These are phyloP conservation scores for Adela reaumurella DNA, from an alignment of 2,888 invertebrate genomes.

Conservation along the genomic window DNA sequence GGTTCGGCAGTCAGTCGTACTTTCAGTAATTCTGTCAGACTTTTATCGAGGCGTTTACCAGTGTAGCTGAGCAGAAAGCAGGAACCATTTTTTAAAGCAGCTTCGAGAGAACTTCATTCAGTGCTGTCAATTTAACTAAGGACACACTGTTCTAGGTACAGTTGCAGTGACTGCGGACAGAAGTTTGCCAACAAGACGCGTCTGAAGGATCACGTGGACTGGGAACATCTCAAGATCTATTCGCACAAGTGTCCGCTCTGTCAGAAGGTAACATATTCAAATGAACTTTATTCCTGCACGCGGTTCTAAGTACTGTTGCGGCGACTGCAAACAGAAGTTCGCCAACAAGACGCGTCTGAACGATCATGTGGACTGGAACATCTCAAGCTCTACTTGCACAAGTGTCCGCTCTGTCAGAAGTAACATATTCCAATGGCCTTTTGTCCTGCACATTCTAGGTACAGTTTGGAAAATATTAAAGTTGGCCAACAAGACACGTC, in stretches of 20 bases:
- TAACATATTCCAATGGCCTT: slow-evolving; percentile 13
- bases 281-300: too few species aligned
- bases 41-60: too few species aligned
- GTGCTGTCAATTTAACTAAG: too few species aligned
- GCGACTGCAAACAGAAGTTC: slow-evolving; percentile 35
- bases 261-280: slow-evolving; percentile 25
- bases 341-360: slow-evolving; percentile 29
- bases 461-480: slow-evolving; percentile 33
- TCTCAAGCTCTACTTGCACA: slow-evolving; percentile 30
- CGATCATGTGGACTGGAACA: slow-evolving; percentile 43
- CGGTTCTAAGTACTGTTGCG: slow-evolving; percentile 29
- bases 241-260: slow-evolving; percentile 28
- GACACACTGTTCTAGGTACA: slow-evolving; percentile 19
- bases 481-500: slow-evolving; percentile 29
- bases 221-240: slow-evolving; percentile 39
- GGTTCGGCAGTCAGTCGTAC: too few species aligned
- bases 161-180: slow-evolving; percentile 40
- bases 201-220: slow-evolving; percentile 34
- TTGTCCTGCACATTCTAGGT: slow-evolving; percentile 20
- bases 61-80: too few species aligned
- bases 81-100: too few species aligned
- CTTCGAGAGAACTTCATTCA: too few species aligned
- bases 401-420: slow-evolving; percentile 31
- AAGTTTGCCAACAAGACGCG: slow-evolving; percentile 31
- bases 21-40: too few species aligned